A percentile compares a stretch with the other conserved stretches of the same genome.
phyloP scores from a whole-genome alignment of 2,797 vertebrate species.

The Cacajao melanocephalus region DNA sequence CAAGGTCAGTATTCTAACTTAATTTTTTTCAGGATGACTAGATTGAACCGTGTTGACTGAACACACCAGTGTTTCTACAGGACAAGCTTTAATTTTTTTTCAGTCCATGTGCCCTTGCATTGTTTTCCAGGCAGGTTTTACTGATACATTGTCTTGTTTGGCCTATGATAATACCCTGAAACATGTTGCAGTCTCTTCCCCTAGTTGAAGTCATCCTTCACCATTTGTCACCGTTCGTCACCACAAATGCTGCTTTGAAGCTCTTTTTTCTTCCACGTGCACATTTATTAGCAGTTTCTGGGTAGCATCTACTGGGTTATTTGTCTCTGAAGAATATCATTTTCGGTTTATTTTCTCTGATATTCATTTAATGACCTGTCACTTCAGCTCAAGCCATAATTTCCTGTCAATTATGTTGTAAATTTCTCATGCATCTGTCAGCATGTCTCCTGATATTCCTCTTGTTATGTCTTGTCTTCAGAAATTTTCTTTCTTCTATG shows the following conservation, averaged over 20 bases:
- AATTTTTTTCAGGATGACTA: neutral
- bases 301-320: slow-evolving; percentile 59
- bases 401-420: slow-evolving; percentile 80
- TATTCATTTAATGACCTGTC: slow-evolving; percentile 74
- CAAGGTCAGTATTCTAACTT: neutral
- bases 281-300: slow-evolving; percentile 54
- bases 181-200: neutral
- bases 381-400: slow-evolving; percentile 78
- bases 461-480: slow-evolving; percentile 67
- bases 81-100: neutral
- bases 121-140: neutral
- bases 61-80: neutral
- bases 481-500: slow-evolving; percentile 67
- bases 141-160: neutral
- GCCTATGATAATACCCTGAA: neutral
- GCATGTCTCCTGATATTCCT: slow-evolving; percentile 65
- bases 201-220: neutral
- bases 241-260: neutral
- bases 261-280: slow-evolving; percentile 29
- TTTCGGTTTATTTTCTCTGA: slow-evolving; percentile 79
- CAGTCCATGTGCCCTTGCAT: neutral
- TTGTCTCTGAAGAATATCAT: slow-evolving; percentile 71
- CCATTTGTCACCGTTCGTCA: slow-evolving; percentile 7
- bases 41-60: neutral
- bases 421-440: slow-evolving; percentile 77